These are phyloP conservation scores for Crematogaster levior DNA, from an alignment of 2,888 invertebrate genomes.

Conservation along the genomic window DNA sequence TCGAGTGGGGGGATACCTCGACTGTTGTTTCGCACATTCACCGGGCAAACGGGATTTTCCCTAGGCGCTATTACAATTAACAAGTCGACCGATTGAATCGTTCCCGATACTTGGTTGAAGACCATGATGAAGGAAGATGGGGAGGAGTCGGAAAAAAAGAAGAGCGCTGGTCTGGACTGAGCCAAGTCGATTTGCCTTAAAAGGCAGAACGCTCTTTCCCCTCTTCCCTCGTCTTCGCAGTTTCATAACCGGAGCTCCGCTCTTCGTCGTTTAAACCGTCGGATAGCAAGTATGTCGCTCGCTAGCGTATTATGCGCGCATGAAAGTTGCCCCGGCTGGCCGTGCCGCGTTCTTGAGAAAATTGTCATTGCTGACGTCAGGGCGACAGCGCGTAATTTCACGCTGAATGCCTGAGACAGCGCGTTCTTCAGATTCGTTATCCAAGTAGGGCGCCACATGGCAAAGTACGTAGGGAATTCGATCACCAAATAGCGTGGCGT, in stretches of 20 bases:
- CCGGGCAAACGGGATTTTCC: conserved; percentile 36
- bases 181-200: conserved; percentile 68
- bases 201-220: conserved; percentile 61
- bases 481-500: conserved; percentile 24
- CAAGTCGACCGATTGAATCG: conserved; percentile 47
- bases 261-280: conserved; percentile 35
- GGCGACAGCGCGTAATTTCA: conserved; percentile 38
- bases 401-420: conserved; percentile 32
- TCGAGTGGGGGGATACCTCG: not conserved
- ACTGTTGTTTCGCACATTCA: not conserved
- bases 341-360: conserved; percentile 59
- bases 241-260: conserved; percentile 65
- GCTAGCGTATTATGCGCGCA: conserved; percentile 45
- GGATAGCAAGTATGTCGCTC: conserved; percentile 27
- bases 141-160: conserved; percentile 28
- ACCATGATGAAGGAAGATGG: conserved; percentile 28
- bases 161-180: conserved; percentile 53
- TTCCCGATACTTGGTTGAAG: conserved; percentile 46
- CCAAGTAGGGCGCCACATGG: conserved; percentile 43
- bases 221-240: conserved; percentile 64
- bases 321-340: conserved; percentile 53
- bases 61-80: conserved; percentile 44
- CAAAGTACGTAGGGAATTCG: conserved; percentile 31
- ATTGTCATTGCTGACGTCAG: conserved; percentile 43
- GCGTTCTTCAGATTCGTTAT: conserved; percentile 44